These are phyloP conservation scores for Eolophus roseicapilla DNA, from an alignment of 2,113 vertebrate species.

Conservation along the genomic window DNA sequence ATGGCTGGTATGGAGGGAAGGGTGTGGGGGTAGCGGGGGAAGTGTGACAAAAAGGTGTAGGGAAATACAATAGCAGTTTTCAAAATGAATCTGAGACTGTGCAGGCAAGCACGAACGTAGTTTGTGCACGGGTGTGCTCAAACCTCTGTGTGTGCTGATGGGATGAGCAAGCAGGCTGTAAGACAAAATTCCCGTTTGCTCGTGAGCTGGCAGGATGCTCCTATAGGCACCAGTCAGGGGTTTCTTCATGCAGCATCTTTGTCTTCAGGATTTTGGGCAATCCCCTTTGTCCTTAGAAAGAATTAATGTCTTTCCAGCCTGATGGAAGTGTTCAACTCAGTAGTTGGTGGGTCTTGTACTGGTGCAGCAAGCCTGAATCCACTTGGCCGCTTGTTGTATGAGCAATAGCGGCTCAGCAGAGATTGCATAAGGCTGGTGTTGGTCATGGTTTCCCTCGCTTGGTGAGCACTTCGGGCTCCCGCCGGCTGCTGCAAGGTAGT, in stretches of 20 bases:
- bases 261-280: not conserved
- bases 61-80: accelerated
- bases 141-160: accelerated
- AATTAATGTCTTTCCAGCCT: not conserved
- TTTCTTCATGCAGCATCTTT: not conserved
- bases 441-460: not conserved
- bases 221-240: not conserved
- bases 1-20: not conserved
- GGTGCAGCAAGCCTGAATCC: not conserved
- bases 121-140: not conserved
- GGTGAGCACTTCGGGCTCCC: not conserved
- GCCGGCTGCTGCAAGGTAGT: not conserved
- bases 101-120: accelerated
- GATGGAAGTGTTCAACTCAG: accelerated
- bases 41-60: not conserved
- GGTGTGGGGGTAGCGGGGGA: accelerated
- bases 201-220: not conserved
- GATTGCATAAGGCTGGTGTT: not conserved
- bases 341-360: not conserved
- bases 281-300: not conserved
- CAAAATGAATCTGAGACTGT: not conserved
- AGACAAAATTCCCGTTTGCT: not conserved
- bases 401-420: not conserved
- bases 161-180: accelerated
- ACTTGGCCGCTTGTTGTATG: not conserved